These are phyloP conservation scores for Ophioninae sp. DNA, from an alignment of 2,888 invertebrate species.

Conservation along the genomic window DNA sequence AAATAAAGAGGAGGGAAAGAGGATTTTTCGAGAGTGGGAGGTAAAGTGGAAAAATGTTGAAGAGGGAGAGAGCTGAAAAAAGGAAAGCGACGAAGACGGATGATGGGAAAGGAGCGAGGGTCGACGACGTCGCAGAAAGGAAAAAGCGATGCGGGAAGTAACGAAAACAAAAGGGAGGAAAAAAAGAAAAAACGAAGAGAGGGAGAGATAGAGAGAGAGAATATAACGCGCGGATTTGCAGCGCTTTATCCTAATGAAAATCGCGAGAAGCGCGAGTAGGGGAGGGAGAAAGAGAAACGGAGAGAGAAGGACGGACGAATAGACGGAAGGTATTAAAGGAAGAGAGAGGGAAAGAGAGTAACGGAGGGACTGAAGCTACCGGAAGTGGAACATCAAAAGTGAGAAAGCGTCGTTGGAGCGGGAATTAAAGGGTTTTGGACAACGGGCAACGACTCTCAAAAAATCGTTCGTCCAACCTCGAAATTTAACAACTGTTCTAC, in stretches of 20 bases:
- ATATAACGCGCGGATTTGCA: conserved; percentile 71
- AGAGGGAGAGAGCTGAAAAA: no score
- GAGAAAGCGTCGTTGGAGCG: conserved; percentile 15
- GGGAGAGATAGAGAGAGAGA: conserved; percentile 55
- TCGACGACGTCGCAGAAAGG: no score
- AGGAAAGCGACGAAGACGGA: no score
- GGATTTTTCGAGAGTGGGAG: no score
- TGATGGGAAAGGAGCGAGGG: no score
- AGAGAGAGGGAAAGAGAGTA: conserved; percentile 30
- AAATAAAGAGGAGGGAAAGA: no score
- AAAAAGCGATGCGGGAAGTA: no score
- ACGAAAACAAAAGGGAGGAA: conserved; percentile 13
- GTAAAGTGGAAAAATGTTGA: no score
- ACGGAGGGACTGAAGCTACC: conserved; percentile 38
- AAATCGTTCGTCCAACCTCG: no score
- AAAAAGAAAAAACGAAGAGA: conserved; percentile 37
- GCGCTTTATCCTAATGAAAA: conserved; percentile 77
- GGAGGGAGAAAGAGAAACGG: not conserved
- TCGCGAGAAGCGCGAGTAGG: conserved; percentile 66
- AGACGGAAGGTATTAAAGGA: conserved; percentile 32
- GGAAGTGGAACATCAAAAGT: conserved; percentile 16
- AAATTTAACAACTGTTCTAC: no score
- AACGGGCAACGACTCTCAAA: no score
- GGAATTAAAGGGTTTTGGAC: conserved; percentile 20
- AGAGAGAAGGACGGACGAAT: conserved; percentile 9